phyloP scores from a whole-genome alignment of 2,888 invertebrate genomes.

The Vandiemenella viatica region DNA sequence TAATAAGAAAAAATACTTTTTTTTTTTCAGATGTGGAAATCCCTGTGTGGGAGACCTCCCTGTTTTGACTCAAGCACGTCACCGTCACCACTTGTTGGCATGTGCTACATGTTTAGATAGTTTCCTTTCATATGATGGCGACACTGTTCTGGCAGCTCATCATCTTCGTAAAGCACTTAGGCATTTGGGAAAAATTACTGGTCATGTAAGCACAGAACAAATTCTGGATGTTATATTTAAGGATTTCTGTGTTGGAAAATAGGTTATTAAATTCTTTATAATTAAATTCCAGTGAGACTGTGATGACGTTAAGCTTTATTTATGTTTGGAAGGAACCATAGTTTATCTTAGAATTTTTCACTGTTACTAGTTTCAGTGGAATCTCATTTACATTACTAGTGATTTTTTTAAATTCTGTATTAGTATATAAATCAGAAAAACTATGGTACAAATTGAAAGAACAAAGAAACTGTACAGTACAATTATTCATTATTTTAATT shows the following conservation, averaged over 20 bases:
- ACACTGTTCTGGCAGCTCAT: constrained; percentile 52
- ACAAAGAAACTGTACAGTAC: no score
- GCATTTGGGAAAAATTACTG: constrained; percentile 60
- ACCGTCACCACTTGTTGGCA: constrained; percentile 44
- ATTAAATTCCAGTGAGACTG: no score
- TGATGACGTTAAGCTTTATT: no score
- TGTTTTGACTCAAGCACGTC: constrained; percentile 51
- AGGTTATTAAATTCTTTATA: not conserved
- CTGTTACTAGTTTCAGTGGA: no score
- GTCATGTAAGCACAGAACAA: constrained; percentile 58
- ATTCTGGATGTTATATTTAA: constrained; percentile 68
- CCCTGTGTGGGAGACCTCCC: constrained; percentile 45
- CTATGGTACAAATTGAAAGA: no score
- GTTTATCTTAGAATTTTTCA: no score
- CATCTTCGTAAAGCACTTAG: constrained; percentile 47
- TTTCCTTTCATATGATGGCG: constrained; percentile 23
- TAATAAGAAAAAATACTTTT: no score
- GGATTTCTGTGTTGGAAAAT: constrained; percentile 70
- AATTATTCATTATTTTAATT: no score
- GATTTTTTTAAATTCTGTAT: no score
- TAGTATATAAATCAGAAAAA: no score
- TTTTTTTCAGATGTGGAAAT: constrained; percentile 44
- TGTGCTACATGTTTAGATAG: constrained; percentile 41
- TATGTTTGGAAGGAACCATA: no score
- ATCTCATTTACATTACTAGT: no score